Evolutionary conservation across 2,113 vertebrate genomes (phyloP).

Genomic region (Dicaeum eximium): DNA sequence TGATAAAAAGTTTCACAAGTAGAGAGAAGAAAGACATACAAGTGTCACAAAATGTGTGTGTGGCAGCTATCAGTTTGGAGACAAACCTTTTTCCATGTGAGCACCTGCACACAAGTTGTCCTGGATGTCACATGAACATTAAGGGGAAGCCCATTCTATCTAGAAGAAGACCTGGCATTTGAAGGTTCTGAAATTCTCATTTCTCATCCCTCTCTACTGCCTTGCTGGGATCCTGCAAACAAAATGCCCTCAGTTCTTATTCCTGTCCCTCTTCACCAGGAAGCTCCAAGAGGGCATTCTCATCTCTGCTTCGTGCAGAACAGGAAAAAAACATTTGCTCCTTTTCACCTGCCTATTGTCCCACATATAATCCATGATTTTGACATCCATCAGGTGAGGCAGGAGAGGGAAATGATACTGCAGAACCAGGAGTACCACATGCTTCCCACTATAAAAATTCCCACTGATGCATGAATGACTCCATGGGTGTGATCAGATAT

Average conservation of each 20-base stretch:
- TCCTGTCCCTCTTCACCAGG: background rate
- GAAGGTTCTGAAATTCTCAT: background rate
- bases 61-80: background rate
- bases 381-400: background rate
- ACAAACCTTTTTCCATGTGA: background rate
- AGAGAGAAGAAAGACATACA: background rate
- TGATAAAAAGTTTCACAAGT: background rate
- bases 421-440: background rate
- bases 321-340: background rate
- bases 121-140: background rate
- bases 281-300: background rate
- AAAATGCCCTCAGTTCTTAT: background rate
- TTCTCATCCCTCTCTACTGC: background rate
- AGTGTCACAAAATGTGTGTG: background rate
- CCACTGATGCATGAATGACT: background rate
- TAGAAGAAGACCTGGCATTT: background rate
- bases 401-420: background rate
- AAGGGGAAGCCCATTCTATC: background rate
- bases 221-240: accelerated
- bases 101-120: background rate
- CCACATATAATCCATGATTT: background rate
- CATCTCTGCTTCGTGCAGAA: background rate
- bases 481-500: background rate
- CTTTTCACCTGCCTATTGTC: background rate
- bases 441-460: background rate